Conservation (phyloP, 1,140 invertebrate species). For the Wiebesia pumilae region DNA sequence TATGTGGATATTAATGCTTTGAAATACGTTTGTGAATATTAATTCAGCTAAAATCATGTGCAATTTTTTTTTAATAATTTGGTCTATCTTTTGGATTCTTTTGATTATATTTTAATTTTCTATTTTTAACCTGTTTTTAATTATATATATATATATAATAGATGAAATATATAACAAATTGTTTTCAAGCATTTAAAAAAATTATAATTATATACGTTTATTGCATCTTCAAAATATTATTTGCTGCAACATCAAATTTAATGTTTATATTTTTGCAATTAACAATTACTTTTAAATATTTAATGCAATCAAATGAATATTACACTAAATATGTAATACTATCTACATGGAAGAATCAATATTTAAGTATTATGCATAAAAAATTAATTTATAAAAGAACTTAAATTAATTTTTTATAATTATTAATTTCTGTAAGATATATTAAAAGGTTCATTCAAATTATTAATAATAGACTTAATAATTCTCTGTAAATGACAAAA, state of each 20-base stretch:
- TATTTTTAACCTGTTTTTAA: not conserved
- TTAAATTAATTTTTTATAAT: not conserved
- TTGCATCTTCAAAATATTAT: not conserved
- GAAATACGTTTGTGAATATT: too few species aligned
- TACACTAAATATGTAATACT: not conserved
- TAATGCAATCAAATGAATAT: not conserved
- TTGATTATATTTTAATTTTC: too few species aligned
- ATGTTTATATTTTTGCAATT: not conserved
- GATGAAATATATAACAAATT: not conserved
- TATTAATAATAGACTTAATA: too few species aligned
- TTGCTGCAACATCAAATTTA: not conserved
- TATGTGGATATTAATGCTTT: too few species aligned
- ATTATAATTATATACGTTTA: not conserved
- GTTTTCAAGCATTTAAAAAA: not conserved
- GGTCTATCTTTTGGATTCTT: too few species aligned
- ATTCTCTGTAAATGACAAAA: too few species aligned
- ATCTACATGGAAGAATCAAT: not conserved
- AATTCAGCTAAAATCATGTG: too few species aligned
- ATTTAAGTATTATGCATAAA: too few species aligned
- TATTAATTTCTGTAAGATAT: not conserved
- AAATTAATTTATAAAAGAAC: too few species aligned
- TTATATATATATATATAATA: not conserved
- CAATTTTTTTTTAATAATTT: too few species aligned
- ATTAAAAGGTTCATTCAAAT: not conserved
- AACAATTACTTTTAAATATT: not conserved